A percentile compares a stretch with the other conserved stretches of the same genome.
Conservation (phyloP, 2,113 vertebrate species). For the Myanophis thanlyinensis region DNA sequence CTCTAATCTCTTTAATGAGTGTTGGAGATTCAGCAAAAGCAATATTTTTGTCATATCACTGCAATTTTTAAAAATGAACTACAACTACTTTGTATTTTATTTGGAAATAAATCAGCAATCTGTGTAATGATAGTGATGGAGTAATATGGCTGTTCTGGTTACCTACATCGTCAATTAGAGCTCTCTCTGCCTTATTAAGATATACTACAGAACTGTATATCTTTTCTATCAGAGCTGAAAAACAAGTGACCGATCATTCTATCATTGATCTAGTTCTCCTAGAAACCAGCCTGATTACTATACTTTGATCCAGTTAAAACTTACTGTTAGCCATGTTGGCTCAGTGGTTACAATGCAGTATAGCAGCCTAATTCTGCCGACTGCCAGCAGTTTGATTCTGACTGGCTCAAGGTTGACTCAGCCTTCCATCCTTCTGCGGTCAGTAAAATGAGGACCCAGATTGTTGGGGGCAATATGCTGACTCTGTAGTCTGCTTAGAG, state of each 20-base stretch:
- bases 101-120: neutral
- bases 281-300: neutral
- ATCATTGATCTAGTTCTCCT: neutral
- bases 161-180: neutral
- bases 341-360: neutral
- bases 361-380: neutral
- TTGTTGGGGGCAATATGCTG: neutral
- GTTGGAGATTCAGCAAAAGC: neutral
- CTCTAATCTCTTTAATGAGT: neutral
- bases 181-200: neutral
- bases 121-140: neutral
- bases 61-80: neutral
- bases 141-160: neutral
- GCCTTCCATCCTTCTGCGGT: neutral
- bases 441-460: neutral
- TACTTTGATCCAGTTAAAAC: neutral
- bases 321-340: neutral
- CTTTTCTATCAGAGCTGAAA: neutral
- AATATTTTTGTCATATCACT: neutral
- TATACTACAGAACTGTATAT: neutral
- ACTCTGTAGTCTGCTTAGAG: neutral
- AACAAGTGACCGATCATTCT: neutral
- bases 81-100: neutral
- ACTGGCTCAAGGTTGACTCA: neutral
- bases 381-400: neutral